Evolutionary conservation across 2,113 vertebrate genomes (phyloP).

Genomic region (Barbus barbus): DNA sequence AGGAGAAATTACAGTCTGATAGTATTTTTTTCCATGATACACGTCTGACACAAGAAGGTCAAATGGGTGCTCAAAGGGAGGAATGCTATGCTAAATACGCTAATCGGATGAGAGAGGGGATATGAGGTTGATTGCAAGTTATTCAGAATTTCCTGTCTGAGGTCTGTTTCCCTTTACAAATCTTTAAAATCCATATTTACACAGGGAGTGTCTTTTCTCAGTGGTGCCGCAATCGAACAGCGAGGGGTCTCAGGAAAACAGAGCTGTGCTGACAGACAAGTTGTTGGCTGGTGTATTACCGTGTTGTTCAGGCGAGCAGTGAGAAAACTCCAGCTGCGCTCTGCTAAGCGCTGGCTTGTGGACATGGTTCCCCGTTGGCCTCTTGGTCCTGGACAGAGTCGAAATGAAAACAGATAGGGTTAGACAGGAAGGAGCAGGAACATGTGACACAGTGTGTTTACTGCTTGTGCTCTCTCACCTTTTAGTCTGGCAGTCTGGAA

Average conservation of each 20-base stretch:
- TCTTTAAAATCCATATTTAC: neutral
- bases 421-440: constrained; percentile 6
- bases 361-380: constrained; percentile 16
- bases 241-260: constrained; percentile 3
- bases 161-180: constrained; percentile 27
- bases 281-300: neutral
- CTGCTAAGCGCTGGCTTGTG: neutral
- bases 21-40: constrained; percentile 48
- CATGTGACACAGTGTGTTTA: constrained; percentile 45
- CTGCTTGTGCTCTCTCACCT: constrained; percentile 41
- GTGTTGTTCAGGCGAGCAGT: constrained; percentile 1
- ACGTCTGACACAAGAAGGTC: constrained; percentile 43
- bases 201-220: neutral
- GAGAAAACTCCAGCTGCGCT: neutral
- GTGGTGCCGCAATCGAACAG: neutral
- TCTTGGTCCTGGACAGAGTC: neutral
- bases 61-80: constrained; percentile 40
- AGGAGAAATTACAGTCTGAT: constrained; percentile 45
- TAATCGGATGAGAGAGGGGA: constrained; percentile 28
- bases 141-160: constrained; percentile 16
- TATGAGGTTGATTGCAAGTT: constrained; percentile 10
- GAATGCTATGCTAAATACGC: constrained; percentile 36
- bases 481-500: constrained; percentile 48
- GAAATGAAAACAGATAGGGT: constrained; percentile 21
- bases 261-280: constrained; percentile 21